Conservation (phyloP, 2,797 vertebrate species). For the Poecilia gillii region DNA sequence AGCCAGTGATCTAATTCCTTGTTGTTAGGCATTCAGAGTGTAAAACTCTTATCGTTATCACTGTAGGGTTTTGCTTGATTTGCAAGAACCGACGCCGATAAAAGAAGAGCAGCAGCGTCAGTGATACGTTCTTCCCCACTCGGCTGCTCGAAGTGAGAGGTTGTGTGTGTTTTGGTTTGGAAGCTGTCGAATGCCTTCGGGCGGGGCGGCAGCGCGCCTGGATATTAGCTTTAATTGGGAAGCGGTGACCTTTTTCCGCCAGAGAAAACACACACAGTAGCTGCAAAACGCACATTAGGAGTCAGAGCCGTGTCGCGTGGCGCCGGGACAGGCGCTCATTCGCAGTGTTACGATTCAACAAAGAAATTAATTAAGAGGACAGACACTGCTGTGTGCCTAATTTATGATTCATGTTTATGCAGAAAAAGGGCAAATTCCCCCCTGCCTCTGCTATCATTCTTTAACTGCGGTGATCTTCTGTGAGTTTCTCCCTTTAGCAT, state of each 20-base stretch:
- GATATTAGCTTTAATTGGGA: constrained; percentile 68
- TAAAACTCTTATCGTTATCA: background rate
- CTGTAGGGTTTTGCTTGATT: background rate
- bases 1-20: background rate
- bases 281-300: constrained; percentile 53
- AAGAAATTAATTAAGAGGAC: constrained; percentile 62
- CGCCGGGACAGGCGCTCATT: constrained; percentile 37
- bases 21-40: too few species aligned
- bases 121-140: constrained; percentile 14
- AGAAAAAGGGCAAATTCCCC: constrained; percentile 38
- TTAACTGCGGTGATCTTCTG: background rate
- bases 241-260: constrained; percentile 63
- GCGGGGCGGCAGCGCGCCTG: constrained; percentile 30
- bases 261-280: constrained; percentile 44
- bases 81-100: background rate
- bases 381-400: constrained; percentile 41
- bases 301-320: constrained; percentile 23
- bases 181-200: constrained; percentile 27
- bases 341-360: constrained; percentile 43
- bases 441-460: background rate
- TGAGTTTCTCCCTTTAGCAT: constrained; percentile 19
- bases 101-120: background rate
- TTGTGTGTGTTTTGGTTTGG: constrained; percentile 40
- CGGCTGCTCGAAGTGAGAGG: constrained; percentile 26
- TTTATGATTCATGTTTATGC: constrained; percentile 51